Evolutionary conservation across 2,113 vertebrate genomes (phyloP), one percentile per base, ranked within the genome.

Genomic region (Ophiodon elongatus): DNA sequence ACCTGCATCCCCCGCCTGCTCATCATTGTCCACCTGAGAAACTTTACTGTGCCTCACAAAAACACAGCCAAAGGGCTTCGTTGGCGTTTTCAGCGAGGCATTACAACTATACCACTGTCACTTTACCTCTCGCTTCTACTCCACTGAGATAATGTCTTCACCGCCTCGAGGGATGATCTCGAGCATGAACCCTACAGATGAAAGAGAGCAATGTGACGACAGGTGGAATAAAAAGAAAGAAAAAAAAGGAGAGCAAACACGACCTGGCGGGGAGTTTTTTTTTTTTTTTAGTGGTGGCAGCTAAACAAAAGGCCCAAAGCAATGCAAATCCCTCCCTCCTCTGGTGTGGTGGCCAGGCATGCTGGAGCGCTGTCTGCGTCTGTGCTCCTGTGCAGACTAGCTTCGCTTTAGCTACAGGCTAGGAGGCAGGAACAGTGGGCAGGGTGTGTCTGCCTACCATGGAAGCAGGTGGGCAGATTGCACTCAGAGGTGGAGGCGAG

Each of bases 231-330:
- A 68, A 80, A 73, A 79, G 62, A 76, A 74, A 70, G 37, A 79
- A 75, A 73, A 83, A 50, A 50, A 50, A 50, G 47, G 19, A 50
- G 67, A 76, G 88, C 87, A 93, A 91, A 91, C 78, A 84, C 65
- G 54, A 91, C 73, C 74, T 84, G 84, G 83, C 56, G 5, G 70
- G 66, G 80, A 76, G 76, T 75, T 90, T 89, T n/a, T n/a, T n/a
- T n/a, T n/a, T 50, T 84, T 77, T 88, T 14, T 85, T 76, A 27
- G 76, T 64, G 60, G 71, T 54, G 71, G 87, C 79, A 63, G 91
- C 82, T 91, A 88, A 85, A 92, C 88, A 91, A 93, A n/a, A 90
- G 92, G 89, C 89, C 82, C 69, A 65, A 66, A 73, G 88, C 85
- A 29, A 78, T 10, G 69, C 52, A 57, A 85, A 91, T 92, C 88